Base-by-base conservation (phyloP, 2,888 invertebrate species). In the Silvanus unidentatus region DNA sequence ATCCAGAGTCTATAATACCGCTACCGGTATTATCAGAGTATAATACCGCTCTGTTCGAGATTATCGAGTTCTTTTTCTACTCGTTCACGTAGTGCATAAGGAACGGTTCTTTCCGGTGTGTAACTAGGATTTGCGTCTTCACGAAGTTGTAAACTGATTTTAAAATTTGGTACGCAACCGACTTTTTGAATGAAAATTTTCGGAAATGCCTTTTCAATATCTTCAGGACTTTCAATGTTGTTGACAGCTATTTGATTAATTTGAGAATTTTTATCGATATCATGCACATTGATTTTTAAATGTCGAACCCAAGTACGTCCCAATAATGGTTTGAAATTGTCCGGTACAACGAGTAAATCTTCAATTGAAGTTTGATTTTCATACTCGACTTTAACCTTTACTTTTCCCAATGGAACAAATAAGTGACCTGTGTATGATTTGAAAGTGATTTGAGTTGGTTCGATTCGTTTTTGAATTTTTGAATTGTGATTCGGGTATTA, bases 121-220 rank as follows among this genome's bases (percentile, higher is more conserved):
- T 42, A 48, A 15, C 50, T 43, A 11, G 59, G 58, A 44, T 41
- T 52, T 9, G 59, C 54, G n/a, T 52, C 51, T 35, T 60, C 55
- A 15, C 54, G 35, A 6, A 63, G 36, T 39, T 52, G 41, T 10
- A 56, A 34, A 1, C 15, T 13, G 13, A 58, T 50, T 40, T 51
- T 43, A 32, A 51, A 48, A 16, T 52, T 42, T 37, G 49, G 42
- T 30, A 59, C 46, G 11, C 47, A 50, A 9, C 54, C 54, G 9
- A 54, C 45, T 39, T 45, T 43, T 42, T 45, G 45, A 43, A 50
- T 43, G 35, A 54, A 53, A 41, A 54, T 43, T 9, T 44, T 36
- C 2, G 50, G 15, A 37, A 38, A 51, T 39, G 40, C 22, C 1
- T n/a, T 14, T 16, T 10, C 29, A 40, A 49, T 41, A 29, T 40